phyloP scores from a whole-genome alignment of 2,888 invertebrate genomes.

The Dendrolimus houi region DNA sequence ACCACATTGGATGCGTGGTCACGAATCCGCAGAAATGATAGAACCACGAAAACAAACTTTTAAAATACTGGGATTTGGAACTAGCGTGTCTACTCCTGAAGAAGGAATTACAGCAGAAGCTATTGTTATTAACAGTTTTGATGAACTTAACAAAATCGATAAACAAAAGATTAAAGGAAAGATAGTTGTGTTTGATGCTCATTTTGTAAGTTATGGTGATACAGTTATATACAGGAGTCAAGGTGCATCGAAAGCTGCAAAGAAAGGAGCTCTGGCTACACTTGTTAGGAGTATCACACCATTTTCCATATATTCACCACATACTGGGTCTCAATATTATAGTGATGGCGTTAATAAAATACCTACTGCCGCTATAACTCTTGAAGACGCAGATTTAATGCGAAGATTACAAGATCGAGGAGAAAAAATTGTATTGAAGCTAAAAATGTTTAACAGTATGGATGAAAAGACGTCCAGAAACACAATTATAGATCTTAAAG shows the following conservation, averaged over 20 bases:
- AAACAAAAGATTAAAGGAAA: conserved; percentile 75
- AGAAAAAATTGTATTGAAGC: conserved; percentile 43
- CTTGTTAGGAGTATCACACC: conserved; percentile 85
- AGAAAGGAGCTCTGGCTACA: conserved; percentile 83
- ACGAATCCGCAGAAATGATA: conserved; percentile 78
- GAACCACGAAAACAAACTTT: conserved; percentile 77
- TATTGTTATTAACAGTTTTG: conserved; percentile 81
- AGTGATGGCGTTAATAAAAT: conserved; percentile 76
- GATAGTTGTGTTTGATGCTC: conserved; percentile 85
- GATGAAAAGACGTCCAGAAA: conserved; percentile 80
- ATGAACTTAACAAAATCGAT: conserved; percentile 75
- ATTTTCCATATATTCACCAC: conserved; percentile 83
- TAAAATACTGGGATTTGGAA: conserved; percentile 81
- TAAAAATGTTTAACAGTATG: conserved; percentile 80
- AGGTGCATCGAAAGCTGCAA: conserved; percentile 81
- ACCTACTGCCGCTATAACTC: conserved; percentile 83
- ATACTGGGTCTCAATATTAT: conserved; percentile 83
- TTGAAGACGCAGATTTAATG: conserved; percentile 85
- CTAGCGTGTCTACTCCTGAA: conserved; percentile 80
- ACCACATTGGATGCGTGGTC: conserved; percentile 74
- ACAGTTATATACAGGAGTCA: conserved; percentile 79
- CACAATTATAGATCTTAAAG: conserved; percentile 80
- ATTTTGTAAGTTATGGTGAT: conserved; percentile 77
- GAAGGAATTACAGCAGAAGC: conserved; percentile 83
- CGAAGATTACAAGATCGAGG: conserved; percentile 76